phyloP scores from a whole-genome alignment of 2,113 vertebrate species.

The Girardinichthys multiradiatus region DNA sequence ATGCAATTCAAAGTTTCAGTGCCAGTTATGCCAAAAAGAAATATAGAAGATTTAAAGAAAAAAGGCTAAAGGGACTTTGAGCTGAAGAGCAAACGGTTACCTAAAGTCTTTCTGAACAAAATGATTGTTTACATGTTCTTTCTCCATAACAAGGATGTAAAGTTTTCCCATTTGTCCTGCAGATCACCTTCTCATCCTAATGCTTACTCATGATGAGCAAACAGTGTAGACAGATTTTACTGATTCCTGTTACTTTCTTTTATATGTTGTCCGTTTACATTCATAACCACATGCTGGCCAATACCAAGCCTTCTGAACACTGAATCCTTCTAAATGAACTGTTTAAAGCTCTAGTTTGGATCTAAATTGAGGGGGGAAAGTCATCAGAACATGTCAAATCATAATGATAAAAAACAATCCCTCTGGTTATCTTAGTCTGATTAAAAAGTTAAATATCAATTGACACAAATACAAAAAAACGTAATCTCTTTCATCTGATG shows the following conservation, averaged over 20 bases:
- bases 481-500: conserved; percentile 5
- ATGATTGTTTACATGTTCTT: conserved; percentile 58
- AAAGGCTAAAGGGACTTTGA: conserved; percentile 39
- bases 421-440: conserved; percentile 7
- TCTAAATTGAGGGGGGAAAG: conserved; percentile 18
- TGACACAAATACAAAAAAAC: no score
- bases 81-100: conserved; percentile 28
- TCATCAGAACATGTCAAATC: not conserved
- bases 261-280: conserved; percentile 2
- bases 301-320: not conserved
- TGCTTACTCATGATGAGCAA: not conserved
- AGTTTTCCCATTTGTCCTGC: conserved; percentile 11
- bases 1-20: conserved; percentile 52
- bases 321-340: not conserved
- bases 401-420: not conserved
- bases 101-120: conserved; percentile 68
- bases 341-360: conserved; percentile 19
- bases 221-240: conserved; percentile 7
- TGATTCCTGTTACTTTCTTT: not conserved
- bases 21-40: conserved; percentile 46
- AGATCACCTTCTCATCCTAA: not conserved
- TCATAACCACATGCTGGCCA: conserved; percentile 19
- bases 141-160: conserved; percentile 23
- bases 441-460: conserved; percentile 6
- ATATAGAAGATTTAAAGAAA: conserved; percentile 33